Evolutionary conservation across 2,888 invertebrate genomes (phyloP).

Genomic region (Anorthoa munda): DNA sequence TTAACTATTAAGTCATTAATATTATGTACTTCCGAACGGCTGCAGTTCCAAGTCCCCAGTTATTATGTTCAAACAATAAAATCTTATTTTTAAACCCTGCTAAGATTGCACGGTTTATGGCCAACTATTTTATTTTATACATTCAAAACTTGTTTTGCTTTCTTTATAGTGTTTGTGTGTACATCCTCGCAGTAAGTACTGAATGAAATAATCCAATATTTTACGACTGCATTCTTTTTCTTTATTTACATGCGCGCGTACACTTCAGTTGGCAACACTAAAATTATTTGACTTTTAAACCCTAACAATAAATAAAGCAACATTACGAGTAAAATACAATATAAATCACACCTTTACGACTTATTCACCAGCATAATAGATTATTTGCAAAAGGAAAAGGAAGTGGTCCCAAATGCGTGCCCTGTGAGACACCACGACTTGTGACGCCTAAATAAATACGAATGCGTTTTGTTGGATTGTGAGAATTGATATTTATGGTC

Average conservation of each 20-base stretch:
- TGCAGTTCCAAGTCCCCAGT: constrained; percentile 45
- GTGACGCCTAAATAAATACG: constrained; percentile 87
- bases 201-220: constrained; percentile 54
- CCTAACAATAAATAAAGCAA: constrained; percentile 65
- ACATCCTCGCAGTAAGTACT: constrained; percentile 38
- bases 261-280: constrained; percentile 60
- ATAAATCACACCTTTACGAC: constrained; percentile 75
- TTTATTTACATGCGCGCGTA: constrained; percentile 36
- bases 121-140: constrained; percentile 40
- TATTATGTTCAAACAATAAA: constrained; percentile 59
- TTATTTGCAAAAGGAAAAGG: constrained; percentile 80
- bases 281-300: constrained; percentile 61
- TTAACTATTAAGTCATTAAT: constrained; percentile 87
- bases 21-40: constrained; percentile 79
- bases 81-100: constrained; percentile 51
- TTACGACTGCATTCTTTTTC: constrained; percentile 48
- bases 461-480: constrained; percentile 86
- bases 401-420: constrained; percentile 77
- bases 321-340: constrained; percentile 67
- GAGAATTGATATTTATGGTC: constrained; percentile 90
- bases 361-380: constrained; percentile 76
- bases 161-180: constrained; percentile 33
- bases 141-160: constrained; percentile 28
- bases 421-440: constrained; percentile 77
- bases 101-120: constrained; percentile 35